Conservation (phyloP, 2,797 vertebrate species). For the Helarctos malayanus region DNA sequence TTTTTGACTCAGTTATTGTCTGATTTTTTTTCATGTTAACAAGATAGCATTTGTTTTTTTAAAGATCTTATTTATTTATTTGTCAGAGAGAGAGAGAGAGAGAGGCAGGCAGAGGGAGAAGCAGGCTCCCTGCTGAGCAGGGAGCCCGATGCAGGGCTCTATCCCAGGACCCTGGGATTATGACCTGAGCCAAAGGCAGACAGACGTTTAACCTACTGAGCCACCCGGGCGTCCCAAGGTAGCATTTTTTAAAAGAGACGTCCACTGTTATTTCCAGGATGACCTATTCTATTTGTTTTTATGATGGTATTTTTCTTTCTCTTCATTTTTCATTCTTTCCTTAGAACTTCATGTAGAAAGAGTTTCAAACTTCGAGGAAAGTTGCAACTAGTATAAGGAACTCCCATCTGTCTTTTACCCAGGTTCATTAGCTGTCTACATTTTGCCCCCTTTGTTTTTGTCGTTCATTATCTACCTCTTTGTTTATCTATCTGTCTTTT, state of each 20-base stretch:
- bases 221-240: too few relatives aligned
- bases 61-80: too few relatives aligned
- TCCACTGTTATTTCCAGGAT: background rate
- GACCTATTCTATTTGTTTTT: background rate
- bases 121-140: too few relatives aligned
- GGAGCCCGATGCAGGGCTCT: too few relatives aligned
- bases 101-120: too few relatives aligned
- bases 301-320: background rate
- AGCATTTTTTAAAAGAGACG: background rate
- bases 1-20: background rate
- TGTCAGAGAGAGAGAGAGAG: too few relatives aligned
- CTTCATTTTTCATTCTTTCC: background rate
- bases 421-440: background rate
- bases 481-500: background rate
- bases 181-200: too few relatives aligned
- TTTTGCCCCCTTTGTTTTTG: constrained; percentile 5
- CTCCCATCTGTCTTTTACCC: background rate
- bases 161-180: too few relatives aligned
- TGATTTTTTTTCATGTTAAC: background rate
- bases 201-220: background rate
- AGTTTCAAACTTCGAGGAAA: background rate
- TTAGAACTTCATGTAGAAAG: constrained; percentile 5
- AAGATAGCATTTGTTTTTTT: background rate
- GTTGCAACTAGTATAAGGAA: background rate
- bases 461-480: background rate